These are phyloP conservation scores for Palythoa grandis DNA, from an alignment of 92 coral and sea anemone species.

Conservation along the genomic window DNA sequence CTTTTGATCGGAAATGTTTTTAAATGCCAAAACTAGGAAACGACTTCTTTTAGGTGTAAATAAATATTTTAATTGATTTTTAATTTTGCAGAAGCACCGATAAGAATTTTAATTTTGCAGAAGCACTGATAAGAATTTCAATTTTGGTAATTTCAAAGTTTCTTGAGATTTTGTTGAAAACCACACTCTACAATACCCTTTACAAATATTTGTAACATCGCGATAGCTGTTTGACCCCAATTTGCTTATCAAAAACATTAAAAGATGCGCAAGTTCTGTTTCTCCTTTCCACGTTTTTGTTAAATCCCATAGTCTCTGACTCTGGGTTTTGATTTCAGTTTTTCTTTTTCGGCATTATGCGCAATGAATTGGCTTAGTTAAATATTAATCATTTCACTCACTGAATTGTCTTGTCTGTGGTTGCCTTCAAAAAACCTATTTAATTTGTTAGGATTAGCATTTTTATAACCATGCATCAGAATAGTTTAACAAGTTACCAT, in stretches of 20 bases:
- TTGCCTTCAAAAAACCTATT: not conserved
- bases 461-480: not conserved
- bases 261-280: not conserved
- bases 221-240: not conserved
- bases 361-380: too few relatives aligned
- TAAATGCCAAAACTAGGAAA: not conserved
- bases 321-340: too few relatives aligned
- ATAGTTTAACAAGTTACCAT: not conserved
- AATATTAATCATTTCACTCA: not conserved
- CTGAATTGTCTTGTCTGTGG: not conserved
- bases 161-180: conserved; percentile 12
- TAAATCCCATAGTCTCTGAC: not conserved
- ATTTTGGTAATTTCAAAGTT: conserved; percentile 14
- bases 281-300: too few relatives aligned
- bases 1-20: not conserved
- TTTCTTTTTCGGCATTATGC: too few relatives aligned
- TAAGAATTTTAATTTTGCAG: conserved; percentile 17
- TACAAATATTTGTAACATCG: not conserved
- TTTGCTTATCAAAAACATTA: not conserved
- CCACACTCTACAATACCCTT: not conserved
- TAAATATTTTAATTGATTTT: conserved; percentile 29
- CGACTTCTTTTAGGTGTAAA: not conserved
- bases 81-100: conserved; percentile 12
- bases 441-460: not conserved
- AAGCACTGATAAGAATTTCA: conserved; percentile 13